Percentiles rank a stretch among this genome's conserved stretches.
phyloP scores from a whole-genome alignment of 2,797 vertebrate species.

The Apogon hyalosoma region DNA sequence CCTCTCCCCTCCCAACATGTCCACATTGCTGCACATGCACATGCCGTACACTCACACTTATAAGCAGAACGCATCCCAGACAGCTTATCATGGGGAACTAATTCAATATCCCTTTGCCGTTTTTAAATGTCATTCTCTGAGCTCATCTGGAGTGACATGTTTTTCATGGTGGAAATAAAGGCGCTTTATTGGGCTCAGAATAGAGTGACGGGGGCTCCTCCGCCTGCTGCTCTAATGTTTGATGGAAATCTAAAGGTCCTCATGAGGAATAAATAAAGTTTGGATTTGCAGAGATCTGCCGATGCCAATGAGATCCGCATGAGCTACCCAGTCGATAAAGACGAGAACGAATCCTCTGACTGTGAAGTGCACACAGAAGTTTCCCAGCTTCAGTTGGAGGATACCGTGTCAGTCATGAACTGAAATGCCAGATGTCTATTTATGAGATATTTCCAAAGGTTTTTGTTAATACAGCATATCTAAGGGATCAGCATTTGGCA shows the following conservation, averaged over 20 bases:
- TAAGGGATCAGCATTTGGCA: neutral
- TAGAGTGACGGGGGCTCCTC: constrained; percentile 28
- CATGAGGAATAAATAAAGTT: constrained; percentile 67
- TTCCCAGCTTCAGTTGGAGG: constrained; percentile 30
- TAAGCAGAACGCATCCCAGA: constrained; percentile 67
- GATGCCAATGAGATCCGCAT: constrained; percentile 50
- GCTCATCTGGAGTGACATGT: constrained; percentile 85
- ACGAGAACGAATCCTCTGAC: constrained; percentile 34
- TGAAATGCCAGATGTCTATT: constrained; percentile 46
- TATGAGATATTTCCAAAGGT: constrained; percentile 15
- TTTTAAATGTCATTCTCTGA: constrained; percentile 88
- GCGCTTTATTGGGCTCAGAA: constrained; percentile 77
- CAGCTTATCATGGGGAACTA: constrained; percentile 84
- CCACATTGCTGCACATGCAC: constrained; percentile 7
- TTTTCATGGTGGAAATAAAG: constrained; percentile 84
- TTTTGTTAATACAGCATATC: neutral
- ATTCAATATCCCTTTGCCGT: constrained; percentile 83
- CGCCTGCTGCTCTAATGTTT: constrained; percentile 55
- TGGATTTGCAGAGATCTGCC: constrained; percentile 61
- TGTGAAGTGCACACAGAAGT: constrained; percentile 42
- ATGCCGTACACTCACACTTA: constrained; percentile 21
- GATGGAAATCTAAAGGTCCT: constrained; percentile 77
- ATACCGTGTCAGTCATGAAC: constrained; percentile 28
- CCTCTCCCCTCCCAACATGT: constrained; percentile 2
- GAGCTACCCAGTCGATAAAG: constrained; percentile 55